A percentile compares a stretch with the other conserved stretches of the same genome.
phyloP scores from a whole-genome alignment of 2,797 vertebrate genomes.

The Pempheris klunzingeri region DNA sequence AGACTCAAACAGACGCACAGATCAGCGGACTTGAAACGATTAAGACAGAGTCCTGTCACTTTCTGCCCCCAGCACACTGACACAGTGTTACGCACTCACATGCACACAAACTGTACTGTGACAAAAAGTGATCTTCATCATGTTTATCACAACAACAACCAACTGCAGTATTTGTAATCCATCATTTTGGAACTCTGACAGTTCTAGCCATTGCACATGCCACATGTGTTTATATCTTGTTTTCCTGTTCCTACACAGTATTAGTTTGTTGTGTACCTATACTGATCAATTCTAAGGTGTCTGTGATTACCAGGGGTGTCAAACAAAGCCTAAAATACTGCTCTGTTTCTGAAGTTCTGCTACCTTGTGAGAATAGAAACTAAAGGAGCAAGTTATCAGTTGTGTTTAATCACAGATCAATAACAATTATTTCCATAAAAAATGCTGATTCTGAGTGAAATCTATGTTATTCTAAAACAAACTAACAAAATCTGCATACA shows the following conservation, averaged over 20 bases:
- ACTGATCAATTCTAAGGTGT: background rate
- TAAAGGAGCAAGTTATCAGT: background rate
- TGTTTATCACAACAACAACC: constrained; percentile 49
- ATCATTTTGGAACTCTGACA: constrained; percentile 65
- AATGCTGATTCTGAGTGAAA: background rate
- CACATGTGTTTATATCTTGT: too few species aligned
- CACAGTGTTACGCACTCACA: background rate
- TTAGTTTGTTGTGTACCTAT: background rate
- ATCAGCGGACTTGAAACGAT: constrained; percentile 29
- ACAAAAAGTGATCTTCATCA: constrained; percentile 26
- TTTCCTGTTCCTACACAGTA: too few species aligned
- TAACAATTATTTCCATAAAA: background rate
- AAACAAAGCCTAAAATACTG: background rate
- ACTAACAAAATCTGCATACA: constrained; percentile 9
- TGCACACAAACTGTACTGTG: background rate
- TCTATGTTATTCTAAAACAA: background rate
- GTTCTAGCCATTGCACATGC: constrained; percentile 2
- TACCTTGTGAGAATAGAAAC: background rate
- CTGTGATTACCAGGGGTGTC: background rate
- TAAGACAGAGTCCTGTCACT: constrained; percentile 7
- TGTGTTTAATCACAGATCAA: background rate
- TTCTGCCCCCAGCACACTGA: constrained; percentile 12
- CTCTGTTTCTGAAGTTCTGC: constrained; percentile 1
- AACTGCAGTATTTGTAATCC: constrained; percentile 47
- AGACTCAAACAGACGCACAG: constrained; percentile 13